Base-by-base conservation (phyloP, 2,888 invertebrate species). In the Homarus gammarus region DNA sequence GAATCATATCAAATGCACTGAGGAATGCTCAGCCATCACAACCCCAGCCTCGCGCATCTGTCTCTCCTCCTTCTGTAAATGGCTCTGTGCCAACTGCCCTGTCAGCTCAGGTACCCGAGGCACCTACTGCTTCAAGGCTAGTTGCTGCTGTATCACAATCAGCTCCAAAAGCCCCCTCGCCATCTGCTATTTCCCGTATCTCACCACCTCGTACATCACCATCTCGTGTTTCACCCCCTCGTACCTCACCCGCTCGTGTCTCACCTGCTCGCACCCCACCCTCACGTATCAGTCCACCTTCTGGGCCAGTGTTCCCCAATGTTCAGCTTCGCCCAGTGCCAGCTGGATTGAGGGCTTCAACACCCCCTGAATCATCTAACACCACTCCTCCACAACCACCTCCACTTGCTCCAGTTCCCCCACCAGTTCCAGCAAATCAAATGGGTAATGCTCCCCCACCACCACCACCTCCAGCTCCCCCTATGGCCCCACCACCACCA, bases 381-480 rank as follows among this genome's bases (percentile, higher is more conserved):
- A 6, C 86, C 1, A 15, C 68, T 22, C 75, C 84, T 27, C 68
- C 84, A 38, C 77, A 64, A 15, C 40, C 44, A 18, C 77, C 75
- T 0, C 61, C 82, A 5, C 1, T 27, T 38, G 40, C 82, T 44
- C 44, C 82, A 2, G 49, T 44, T 27, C 0, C 38, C 36, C 44
- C 82, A 15, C 31, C 78, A 12, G 56, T 49, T 5, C 84, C 90
- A 27, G 77, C 83, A n/a, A 56, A 83, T 2, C 36, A 31, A 6
- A 6, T 73, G 1, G 77, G 72, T 15, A 61, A 31, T 40, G 64
- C 82, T 18, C 88, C 88, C 36, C 78, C 90, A 18, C 88, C 88
- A 44, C 73, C 88, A 12, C 73, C 83, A 3, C 81, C 91, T 31
- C 91, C 92, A 15, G 87, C 92, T 10, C 84, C 90, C 0, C 90